phyloP scores from a whole-genome alignment of 2,797 vertebrate genomes.

The Bradypodion pumilum region DNA sequence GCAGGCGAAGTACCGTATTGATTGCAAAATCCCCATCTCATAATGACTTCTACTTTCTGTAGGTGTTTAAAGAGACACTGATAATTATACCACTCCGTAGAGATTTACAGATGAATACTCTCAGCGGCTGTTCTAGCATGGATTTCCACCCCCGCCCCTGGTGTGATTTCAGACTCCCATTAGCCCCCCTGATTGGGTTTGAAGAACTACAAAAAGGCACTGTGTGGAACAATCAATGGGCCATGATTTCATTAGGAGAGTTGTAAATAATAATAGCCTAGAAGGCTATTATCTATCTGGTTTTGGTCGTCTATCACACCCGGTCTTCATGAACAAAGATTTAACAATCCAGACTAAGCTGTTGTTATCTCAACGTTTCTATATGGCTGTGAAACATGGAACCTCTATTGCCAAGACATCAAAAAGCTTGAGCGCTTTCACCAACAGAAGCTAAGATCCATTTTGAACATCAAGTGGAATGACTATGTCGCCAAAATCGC shows the following conservation, averaged over 20 bases:
- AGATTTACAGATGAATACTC: background rate
- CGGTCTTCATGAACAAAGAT: too few relatives aligned
- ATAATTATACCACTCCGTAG: background rate
- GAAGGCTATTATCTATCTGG: too few relatives aligned
- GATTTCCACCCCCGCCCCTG: background rate
- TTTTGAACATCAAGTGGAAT: too few relatives aligned
- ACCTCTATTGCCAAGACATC: too few relatives aligned
- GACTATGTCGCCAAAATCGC: too few relatives aligned
- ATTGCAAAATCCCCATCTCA: background rate
- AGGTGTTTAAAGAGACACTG: conserved; percentile 12
- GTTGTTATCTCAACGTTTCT: too few relatives aligned
- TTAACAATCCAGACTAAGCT: too few relatives aligned
- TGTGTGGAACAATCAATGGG: background rate
- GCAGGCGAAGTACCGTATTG: background rate
- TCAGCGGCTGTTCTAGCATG: background rate
- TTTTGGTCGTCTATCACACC: too few relatives aligned
- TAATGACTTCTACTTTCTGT: conserved; percentile 4
- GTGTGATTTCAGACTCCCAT: background rate
- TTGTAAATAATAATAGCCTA: background rate
- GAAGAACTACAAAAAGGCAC: background rate
- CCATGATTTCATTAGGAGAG: too few relatives aligned
- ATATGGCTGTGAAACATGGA: too few relatives aligned
- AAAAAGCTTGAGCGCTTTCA: too few relatives aligned
- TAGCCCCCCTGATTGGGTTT: background rate
- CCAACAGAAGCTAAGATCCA: too few relatives aligned